A percentile compares a stretch with the other conserved stretches of the same genome.
These are phyloP conservation scores for Cynodonichthys magdalenae DNA, from an alignment of 2,797 vertebrate genomes.

Conservation along the genomic window DNA sequence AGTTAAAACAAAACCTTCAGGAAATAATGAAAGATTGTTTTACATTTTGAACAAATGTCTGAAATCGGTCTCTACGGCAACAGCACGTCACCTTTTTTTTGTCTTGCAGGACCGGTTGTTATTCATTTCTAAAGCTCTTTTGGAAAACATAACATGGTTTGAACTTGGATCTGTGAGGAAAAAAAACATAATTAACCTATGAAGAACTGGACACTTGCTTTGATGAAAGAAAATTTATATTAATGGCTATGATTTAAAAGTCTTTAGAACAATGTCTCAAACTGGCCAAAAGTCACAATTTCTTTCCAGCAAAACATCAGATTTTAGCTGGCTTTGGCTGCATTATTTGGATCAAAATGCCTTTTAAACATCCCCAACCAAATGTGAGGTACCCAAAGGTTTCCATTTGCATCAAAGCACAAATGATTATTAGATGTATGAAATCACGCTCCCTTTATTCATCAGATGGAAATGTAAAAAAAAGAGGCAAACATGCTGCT, in stretches of 20 bases:
- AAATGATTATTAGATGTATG: slow-evolving; percentile 12
- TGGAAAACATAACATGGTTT: neutral
- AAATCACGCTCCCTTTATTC: slow-evolving; percentile 43
- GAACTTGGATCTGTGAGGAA: neutral
- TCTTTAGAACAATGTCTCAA: neutral
- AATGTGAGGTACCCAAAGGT: neutral
- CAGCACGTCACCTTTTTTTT: too few species aligned
- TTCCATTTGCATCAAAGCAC: slow-evolving; percentile 1
- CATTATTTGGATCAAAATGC: neutral
- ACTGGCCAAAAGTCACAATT: neutral
- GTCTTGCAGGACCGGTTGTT: too few species aligned
- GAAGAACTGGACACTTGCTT: neutral
- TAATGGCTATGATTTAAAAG: neutral
- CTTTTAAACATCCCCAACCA: neutral
- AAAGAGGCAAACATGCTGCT: neutral
- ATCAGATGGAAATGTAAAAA: slow-evolving; percentile 15
- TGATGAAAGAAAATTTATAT: neutral
- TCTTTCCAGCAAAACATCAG: neutral
- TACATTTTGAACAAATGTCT: neutral
- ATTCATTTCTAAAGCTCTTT: neutral
- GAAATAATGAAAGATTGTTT: slow-evolving; percentile 29
- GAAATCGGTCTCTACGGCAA: neutral
- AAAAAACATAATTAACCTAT: neutral
- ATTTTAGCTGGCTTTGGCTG: neutral
- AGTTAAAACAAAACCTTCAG: slow-evolving; percentile 32